phyloP scores from a whole-genome alignment of 2,797 vertebrate genomes.

The Euthynnus affinis region DNA sequence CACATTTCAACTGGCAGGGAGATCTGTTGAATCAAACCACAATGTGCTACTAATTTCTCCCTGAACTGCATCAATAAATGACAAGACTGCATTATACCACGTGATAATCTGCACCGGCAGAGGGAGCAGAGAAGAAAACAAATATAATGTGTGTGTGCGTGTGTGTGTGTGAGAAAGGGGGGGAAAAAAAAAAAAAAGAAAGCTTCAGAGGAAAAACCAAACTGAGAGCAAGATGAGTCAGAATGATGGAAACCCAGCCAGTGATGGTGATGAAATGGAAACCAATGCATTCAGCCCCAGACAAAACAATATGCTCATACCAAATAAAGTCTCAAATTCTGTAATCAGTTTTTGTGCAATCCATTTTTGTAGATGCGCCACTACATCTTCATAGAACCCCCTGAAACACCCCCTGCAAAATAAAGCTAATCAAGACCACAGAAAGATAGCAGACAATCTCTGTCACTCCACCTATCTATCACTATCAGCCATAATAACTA shows the following conservation, averaged over 20 bases:
- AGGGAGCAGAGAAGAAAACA: constrained; percentile 25
- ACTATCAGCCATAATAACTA: not conserved
- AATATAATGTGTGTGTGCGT: not conserved
- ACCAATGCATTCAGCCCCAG: constrained; percentile 16
- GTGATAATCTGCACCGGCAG: constrained; percentile 10
- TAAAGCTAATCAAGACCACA: not conserved
- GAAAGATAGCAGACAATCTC: not conserved
- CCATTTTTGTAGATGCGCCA: not conserved
- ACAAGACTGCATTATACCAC: constrained; percentile 14
- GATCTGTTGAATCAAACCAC: not conserved
- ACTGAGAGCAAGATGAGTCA: constrained; percentile 21
- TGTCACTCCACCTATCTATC: no score
- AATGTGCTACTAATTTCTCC: constrained; percentile 5
- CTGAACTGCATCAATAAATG: constrained; percentile 11
- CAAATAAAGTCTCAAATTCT: not conserved
- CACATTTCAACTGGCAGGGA: not conserved
- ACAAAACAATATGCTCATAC: not conserved
- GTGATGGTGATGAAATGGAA: constrained; percentile 32
- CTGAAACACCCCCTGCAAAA: not conserved
- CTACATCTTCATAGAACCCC: not conserved
- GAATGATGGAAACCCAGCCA: constrained; percentile 19
- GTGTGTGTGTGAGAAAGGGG: not conserved
- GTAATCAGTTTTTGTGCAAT: not conserved
- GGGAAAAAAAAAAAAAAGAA: constrained; percentile 8
- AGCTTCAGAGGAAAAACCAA: constrained; percentile 23